Base-by-base conservation (phyloP, 2,113 vertebrate species). In the Pangasianodon hypophthalmus region DNA sequence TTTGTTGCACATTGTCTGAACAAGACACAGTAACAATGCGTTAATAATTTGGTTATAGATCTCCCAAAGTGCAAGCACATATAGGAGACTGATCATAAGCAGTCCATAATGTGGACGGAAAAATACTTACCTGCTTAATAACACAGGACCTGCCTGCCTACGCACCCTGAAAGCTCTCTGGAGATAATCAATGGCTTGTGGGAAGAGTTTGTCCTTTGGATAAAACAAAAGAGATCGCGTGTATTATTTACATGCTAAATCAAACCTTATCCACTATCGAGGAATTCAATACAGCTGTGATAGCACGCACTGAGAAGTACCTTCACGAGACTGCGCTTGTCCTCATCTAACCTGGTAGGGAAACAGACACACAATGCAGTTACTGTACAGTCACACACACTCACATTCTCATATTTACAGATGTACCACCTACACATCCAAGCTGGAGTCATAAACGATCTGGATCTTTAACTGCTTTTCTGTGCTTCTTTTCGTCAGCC, bases 121-220 rank as follows among this genome's bases (percentile, higher is more conserved):
- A 62, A 82, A 89, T 77, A n/a, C 85, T 73, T 92, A 99, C 98
- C 98, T 98, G 96, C 97, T 99, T 52, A 99, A 96, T 71, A 98
- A 94, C 88, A 99, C 96, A 14, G 97, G 96, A 60, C 97, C 96
- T 0, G 95, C 95, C 80, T 97, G 95, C 90, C 94, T 96, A 37
- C 97, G 96, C 84, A 99, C 97, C 89, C 97, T 97, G 90, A 99
- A 97, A 0, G 97, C 97, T 93, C 95, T 97, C 95, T 99, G 97
- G 92, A 99, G 94, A 86, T 97, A 99, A 89, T 97, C 97, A 88
- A 98, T 97, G 82, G 98, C 98, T 96, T 98, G 97, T 89, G 98
- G 98, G 80, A 99, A 99, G 89, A 99, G 96, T 89, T 98, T 97
- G 90, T 97, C 97, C 98, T 99, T 92, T 90, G 83, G 0, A 86